phyloP scores from a whole-genome alignment of 1,140 invertebrate genomes.

The Tetramorium alpestre region DNA sequence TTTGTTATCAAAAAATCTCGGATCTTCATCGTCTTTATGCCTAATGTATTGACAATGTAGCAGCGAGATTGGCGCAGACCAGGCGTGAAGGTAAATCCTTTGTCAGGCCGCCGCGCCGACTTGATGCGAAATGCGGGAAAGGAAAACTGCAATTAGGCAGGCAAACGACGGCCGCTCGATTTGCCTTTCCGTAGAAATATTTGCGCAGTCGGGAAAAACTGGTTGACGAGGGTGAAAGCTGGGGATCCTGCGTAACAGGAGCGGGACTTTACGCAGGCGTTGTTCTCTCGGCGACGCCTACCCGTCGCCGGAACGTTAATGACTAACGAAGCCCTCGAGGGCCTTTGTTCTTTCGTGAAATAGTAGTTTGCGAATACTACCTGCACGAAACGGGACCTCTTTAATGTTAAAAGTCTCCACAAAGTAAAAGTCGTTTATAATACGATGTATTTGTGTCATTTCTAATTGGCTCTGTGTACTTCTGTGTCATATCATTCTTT shows the following conservation, averaged over 20 bases:
- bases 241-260: slow-evolving; percentile 26
- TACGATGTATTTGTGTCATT: neutral
- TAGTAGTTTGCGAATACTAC: slow-evolving; percentile 38
- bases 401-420: neutral
- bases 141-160: slow-evolving; percentile 59
- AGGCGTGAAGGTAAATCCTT: neutral
- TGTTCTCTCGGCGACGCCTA: slow-evolving; percentile 32
- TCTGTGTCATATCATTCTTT: neutral
- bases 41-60: neutral
- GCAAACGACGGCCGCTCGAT: slow-evolving; percentile 36
- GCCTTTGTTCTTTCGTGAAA: slow-evolving; percentile 25
- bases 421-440: neutral
- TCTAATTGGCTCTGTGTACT: neutral
- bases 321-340: slow-evolving; percentile 35
- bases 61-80: neutral
- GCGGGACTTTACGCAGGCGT: neutral
- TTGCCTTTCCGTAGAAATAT: slow-evolving; percentile 72
- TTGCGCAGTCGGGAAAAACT: slow-evolving; percentile 63
- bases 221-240: slow-evolving; percentile 68
- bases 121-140: neutral
- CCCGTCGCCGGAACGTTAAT: slow-evolving; percentile 67
- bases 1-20: neutral
- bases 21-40: neutral
- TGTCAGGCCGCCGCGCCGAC: neutral
- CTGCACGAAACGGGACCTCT: slow-evolving; percentile 35